Conservation (phyloP, 92 coral and sea anemone genomes). For the Epizoanthus fatuus region DNA sequence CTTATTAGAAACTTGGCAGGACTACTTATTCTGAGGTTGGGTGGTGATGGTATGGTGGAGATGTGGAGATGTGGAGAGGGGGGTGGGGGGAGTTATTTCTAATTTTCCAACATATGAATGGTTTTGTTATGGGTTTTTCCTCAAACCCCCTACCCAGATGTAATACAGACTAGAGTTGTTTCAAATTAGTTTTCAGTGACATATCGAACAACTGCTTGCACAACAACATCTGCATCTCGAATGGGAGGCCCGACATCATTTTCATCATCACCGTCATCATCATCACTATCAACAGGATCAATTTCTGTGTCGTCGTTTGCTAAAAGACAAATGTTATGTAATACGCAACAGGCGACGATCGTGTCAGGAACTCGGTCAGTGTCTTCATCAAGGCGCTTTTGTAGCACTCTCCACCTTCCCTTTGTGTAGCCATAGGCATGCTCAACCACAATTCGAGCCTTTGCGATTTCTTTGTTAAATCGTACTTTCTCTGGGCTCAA, state of each 20-base stretch:
- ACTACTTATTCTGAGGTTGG: constrained; percentile 9
- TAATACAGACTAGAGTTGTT: constrained; percentile 35
- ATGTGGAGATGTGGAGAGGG: constrained; percentile 21
- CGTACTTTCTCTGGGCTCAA: constrained; percentile 53
- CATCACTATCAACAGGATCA: background rate
- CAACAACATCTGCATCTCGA: constrained; percentile 59
- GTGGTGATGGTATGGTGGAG: constrained; percentile 26
- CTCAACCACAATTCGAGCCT: constrained; percentile 56
- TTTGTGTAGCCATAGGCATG: constrained; percentile 41
- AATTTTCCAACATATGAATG: constrained; percentile 17
- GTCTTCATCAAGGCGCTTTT: constrained; percentile 32
- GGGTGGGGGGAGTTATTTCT: constrained; percentile 17
- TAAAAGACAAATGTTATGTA: constrained; percentile 32
- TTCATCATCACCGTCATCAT: constrained; percentile 20
- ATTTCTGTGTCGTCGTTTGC: constrained; percentile 22
- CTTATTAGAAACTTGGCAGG: background rate
- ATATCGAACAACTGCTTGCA: constrained; percentile 56
- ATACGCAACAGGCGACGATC: constrained; percentile 27
- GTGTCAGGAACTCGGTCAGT: constrained; percentile 30
- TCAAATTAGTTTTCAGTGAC: constrained; percentile 48
- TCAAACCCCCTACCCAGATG: constrained; percentile 24
- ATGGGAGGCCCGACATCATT: constrained; percentile 55
- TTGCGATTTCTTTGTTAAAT: constrained; percentile 61
- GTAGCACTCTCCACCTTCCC: constrained; percentile 46
- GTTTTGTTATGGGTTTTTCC: constrained; percentile 22